Evolutionary conservation across 2,113 vertebrate species (phyloP), one percentile per base, ranked within the genome.

Genomic region (Physeter macrocephalus): DNA sequence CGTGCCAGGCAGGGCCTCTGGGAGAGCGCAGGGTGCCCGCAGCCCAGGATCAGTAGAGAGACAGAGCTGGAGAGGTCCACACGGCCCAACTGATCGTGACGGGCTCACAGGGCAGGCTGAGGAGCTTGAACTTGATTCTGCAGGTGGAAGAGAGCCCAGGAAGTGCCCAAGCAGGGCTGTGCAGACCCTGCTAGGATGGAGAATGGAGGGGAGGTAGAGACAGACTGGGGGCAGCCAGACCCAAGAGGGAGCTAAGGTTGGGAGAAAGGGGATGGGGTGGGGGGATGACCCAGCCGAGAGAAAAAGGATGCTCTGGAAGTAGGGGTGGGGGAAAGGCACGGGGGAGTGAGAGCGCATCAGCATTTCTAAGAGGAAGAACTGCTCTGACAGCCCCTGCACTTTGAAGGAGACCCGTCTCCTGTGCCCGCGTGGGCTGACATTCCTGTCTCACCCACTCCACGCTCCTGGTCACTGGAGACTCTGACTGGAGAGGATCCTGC

Each of bases 1-100:
- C 13, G 1, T 3, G 49, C 6, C 13, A 78, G 59, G 36, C 10
- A 39, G 52, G 59, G 46, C 11, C 17, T 43, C 84, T 31, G 21
- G 23, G 59, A n/a, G 1, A 31, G 11, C n/a, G 3, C 1, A 10
- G 52, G 0, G 0, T 36, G 78, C n/a, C 86, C 6, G 13, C 67
- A 85, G 52, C 52, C 46, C 9, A 5, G 54, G 17, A 13, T 21
- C 9, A n/a, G n/a, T 1, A 8, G 21, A 29, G 8, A 64, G 39
- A 85, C 75, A 74, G n/a, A 31, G 17, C 31, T 61, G 31, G 59
- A 85, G 21, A 71, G 88, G 23, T 29, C 52, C 46, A 4, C 1
- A 0, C 0, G 71, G 34, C 61, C 43, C 2, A 11, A 10, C 20
- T 14, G 59, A 64, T n/a, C 36, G 25, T 14, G 25, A 64, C 23